phyloP scores from a whole-genome alignment of 2,888 invertebrate genomes.

The Cryptus armator region DNA sequence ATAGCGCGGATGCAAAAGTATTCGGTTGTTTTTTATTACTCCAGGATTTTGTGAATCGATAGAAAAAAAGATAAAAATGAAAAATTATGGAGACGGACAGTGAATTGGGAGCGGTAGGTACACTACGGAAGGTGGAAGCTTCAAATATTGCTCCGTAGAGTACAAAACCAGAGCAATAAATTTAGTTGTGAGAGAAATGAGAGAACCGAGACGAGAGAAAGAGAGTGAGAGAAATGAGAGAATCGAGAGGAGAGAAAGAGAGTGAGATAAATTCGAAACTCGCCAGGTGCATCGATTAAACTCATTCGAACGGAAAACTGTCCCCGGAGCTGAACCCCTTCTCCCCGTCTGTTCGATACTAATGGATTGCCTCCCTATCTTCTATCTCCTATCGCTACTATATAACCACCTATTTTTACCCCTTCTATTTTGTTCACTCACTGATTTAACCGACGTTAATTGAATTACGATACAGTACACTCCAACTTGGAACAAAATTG shows the following conservation, averaged over 20 bases:
- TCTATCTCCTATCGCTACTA: conserved; percentile 18
- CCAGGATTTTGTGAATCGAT: conserved; percentile 26
- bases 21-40: conserved; percentile 17
- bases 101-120: conserved; percentile 26
- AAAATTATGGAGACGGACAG: conserved; percentile 23
- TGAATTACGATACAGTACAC: conserved; percentile 40
- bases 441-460: conserved; percentile 49
- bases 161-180: conserved; percentile 49
- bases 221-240: conserved; percentile 46
- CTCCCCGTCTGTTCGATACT: conserved; percentile 47
- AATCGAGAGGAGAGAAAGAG: conserved; percentile 25
- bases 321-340: conserved; percentile 32
- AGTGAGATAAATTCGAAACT: conserved; percentile 36
- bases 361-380: conserved; percentile 62
- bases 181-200: conserved; percentile 51
- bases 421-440: conserved; percentile 18
- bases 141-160: conserved; percentile 47
- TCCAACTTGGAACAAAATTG: neutral
- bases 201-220: conserved; percentile 30
- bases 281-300: conserved; percentile 65
- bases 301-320: conserved; percentile 65
- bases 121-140: conserved; percentile 1
- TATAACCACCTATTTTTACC: conserved; percentile 23
- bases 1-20: neutral
- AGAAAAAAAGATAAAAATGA: conserved; percentile 19